Conservation (phyloP, 2,888 invertebrate species). For the Eremobia ochroleuca region DNA sequence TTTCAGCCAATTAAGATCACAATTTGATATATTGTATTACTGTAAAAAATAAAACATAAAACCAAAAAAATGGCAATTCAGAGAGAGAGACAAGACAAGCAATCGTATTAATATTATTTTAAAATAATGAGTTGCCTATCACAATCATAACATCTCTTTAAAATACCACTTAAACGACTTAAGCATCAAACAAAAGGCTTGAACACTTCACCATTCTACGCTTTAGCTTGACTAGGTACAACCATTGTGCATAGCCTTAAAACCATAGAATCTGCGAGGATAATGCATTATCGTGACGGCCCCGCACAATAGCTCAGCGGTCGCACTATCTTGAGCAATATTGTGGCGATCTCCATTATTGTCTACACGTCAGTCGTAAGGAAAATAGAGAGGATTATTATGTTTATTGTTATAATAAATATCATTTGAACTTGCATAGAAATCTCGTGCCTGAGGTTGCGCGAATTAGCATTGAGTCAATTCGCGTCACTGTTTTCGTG, state of each 20-base stretch:
- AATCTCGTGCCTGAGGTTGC: neutral
- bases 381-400: constrained; percentile 31
- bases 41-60: neutral
- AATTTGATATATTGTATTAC: neutral
- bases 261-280: constrained; percentile 35
- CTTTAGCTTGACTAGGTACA: constrained; percentile 26
- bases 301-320: constrained; percentile 42
- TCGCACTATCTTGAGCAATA: constrained; percentile 49
- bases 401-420: constrained; percentile 35
- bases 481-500: neutral
- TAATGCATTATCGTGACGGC: constrained; percentile 54
- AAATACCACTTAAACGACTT: neutral
- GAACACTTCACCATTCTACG: constrained; percentile 27
- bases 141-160: neutral
- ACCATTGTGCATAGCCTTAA: constrained; percentile 52
- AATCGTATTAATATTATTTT: neutral
- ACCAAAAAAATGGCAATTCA: neutral
- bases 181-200: constrained; percentile 18
- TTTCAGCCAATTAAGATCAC: neutral
- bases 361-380: constrained; percentile 22
- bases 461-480: neutral
- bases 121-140: neutral
- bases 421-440: constrained; percentile 2
- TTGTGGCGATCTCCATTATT: constrained; percentile 53
- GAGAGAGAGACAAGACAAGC: neutral